These are phyloP conservation scores for Bombus difficillimus DNA, from an alignment of 1,140 invertebrate species.

Conservation along the genomic window DNA sequence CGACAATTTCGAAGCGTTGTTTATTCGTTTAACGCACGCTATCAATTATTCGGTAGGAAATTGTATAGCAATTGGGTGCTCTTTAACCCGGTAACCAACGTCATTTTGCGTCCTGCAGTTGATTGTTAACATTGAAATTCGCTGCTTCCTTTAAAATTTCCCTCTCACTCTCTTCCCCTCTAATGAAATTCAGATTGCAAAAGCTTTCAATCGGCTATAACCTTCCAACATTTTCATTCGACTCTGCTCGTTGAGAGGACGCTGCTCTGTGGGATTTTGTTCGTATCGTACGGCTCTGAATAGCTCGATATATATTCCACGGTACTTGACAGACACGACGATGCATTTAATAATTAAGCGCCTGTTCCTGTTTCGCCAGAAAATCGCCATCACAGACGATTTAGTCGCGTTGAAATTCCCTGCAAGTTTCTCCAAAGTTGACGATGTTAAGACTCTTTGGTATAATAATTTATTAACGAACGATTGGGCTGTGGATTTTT, in stretches of 20 bases:
- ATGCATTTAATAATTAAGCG: conserved; percentile 78
- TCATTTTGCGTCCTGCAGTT: neutral
- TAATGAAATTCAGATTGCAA: conserved; percentile 16
- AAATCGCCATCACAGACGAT: neutral
- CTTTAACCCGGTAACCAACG: neutral
- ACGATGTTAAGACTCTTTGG: neutral
- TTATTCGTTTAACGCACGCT: neutral
- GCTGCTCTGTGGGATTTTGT: too few species aligned
- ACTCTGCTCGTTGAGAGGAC: too few species aligned
- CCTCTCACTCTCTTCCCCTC: neutral
- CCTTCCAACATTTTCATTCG: conserved; percentile 13
- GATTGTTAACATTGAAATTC: neutral
- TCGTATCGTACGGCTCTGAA: neutral
- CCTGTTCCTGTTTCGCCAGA: conserved; percentile 27
- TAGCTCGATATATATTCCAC: neutral
- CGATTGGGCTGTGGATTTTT: too few species aligned
- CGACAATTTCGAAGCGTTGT: neutral
- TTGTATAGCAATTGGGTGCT: neutral
- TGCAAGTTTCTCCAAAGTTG: neutral
- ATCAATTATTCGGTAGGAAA: neutral
- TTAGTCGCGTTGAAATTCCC: neutral
- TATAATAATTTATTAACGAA: neutral
- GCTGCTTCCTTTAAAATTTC: neutral
- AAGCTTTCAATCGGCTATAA: conserved; percentile 22
- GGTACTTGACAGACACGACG: conserved; percentile 52